Percentiles rank a stretch among this genome's conserved stretches.
phyloP scores from a whole-genome alignment of 1,140 invertebrate genomes.

The Platyscapa corneri region DNA sequence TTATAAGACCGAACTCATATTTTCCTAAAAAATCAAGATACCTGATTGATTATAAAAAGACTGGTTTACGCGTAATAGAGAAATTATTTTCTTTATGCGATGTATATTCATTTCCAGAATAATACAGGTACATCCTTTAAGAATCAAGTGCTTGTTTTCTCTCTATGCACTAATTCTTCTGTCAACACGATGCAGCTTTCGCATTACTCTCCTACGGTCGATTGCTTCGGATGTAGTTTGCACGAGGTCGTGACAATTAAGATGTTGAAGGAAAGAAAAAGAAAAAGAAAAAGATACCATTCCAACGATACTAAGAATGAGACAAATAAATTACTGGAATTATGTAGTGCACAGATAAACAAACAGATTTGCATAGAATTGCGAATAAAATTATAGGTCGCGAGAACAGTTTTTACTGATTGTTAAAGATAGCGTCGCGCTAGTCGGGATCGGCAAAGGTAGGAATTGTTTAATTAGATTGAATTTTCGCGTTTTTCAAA shows the following conservation, averaged over 20 bases:
- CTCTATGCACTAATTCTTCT: constrained; percentile 18
- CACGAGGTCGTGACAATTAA: background rate
- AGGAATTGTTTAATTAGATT: too few species aligned
- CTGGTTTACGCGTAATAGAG: background rate
- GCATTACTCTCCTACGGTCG: constrained; percentile 48
- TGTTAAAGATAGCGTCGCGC: too few species aligned
- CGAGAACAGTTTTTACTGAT: background rate
- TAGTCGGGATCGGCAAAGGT: too few species aligned
- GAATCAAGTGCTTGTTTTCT: background rate
- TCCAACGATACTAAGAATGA: too few species aligned
- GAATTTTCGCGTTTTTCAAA: too few species aligned
- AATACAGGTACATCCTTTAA: background rate
- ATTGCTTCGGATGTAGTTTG: constrained; percentile 50
- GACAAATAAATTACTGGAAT: constrained; percentile 30
- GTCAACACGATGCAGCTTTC: constrained; percentile 7
- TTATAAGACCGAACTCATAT: background rate
- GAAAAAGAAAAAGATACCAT: constrained; percentile 2
- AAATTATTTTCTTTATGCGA: background rate
- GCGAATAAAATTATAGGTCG: background rate
- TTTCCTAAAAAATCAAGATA: background rate
- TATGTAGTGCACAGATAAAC: background rate
- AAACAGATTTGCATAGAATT: background rate
- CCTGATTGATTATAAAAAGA: background rate
- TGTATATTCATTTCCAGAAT: background rate
- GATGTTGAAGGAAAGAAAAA: background rate